Evolutionary conservation across 1,140 invertebrate species (phyloP), one percentile per base, ranked within the genome.

Genomic region (Pogonomyrmex californicus): DNA sequence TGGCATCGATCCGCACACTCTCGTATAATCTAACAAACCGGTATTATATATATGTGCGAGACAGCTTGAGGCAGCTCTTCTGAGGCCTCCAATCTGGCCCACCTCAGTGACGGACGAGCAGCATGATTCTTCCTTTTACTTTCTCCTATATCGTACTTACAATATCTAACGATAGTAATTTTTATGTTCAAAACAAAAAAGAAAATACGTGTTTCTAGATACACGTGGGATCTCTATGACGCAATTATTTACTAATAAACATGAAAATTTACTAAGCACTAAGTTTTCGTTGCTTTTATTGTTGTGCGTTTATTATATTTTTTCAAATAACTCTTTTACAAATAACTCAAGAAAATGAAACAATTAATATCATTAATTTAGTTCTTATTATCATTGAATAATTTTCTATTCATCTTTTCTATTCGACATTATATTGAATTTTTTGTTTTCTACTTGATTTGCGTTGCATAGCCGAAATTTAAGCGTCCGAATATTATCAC

Each of bases 1-100:
- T 63, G 54, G 73, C 56, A 70, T 38, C 70, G 62, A 87, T 90
- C 88, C 62, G 62, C 58, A 82, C 60, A 60, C 58, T 90, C 82
- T 66, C 89, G 76, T 90, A 87, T 90, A 90, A 90, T 90, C 86
- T 90, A 90, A 90, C 88, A 90, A 90, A 90, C 89, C 89, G 88
- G 89, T 90, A 90, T 90, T 90, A 90, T 90, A 17, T 90, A 90
- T 88, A 30, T 65, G 23, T 41, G 87, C 70, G 81, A 90, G 86
- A 90, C 63, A 77, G 71, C 82, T 83, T 30, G 68, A 44, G 68
- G 79, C 79, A 56, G 79, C 41, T 23, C 23, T 23, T 23, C 38
- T 41, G 41, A 30, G 51, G 23, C 23, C 23, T 30, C 30, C 66
- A 82, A 58, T 17, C 78, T 30, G 66, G 66, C 54, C 56, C 54